Conservation (phyloP, 2,888 invertebrate genomes). For the Geotrupes spiniger region DNA sequence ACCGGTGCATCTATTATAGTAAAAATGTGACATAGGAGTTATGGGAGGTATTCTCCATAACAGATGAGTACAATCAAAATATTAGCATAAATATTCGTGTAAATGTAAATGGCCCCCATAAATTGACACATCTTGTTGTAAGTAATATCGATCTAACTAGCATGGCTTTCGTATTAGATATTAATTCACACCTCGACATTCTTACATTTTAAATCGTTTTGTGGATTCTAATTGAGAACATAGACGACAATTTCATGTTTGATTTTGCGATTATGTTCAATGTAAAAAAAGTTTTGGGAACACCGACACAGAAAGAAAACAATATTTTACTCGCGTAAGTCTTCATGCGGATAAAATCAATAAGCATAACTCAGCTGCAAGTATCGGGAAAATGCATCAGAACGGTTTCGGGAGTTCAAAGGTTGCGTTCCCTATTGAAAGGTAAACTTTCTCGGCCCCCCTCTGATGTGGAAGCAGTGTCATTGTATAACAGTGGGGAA, state of each 20-base stretch:
- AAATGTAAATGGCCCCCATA: constrained; percentile 22
- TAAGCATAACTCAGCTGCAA: too few relatives aligned
- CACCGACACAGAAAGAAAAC: too few relatives aligned
- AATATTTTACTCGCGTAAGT: too few relatives aligned
- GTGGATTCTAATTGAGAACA: too few relatives aligned
- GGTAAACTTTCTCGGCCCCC: constrained; percentile 18
- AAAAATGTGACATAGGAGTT: constrained; percentile 2
- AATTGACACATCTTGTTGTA: constrained; percentile 22
- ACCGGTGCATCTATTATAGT: constrained; percentile 1
- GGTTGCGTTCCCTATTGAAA: constrained; percentile 16
- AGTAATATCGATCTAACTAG: constrained; percentile 11
- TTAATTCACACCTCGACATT: constrained; percentile 4
- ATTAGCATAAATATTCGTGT: constrained; percentile 24
- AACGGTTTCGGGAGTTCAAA: constrained; percentile 11
- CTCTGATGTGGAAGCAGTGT: constrained; percentile 9
- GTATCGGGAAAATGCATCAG: neutral
- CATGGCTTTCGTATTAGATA: neutral
- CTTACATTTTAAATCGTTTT: neutral
- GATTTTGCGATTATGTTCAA: too few relatives aligned
- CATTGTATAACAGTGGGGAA: constrained; percentile 21
- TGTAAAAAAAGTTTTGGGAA: too few relatives aligned
- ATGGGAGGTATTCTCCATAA: constrained; percentile 17
- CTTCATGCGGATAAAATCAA: too few relatives aligned
- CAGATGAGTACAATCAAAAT: constrained; percentile 22
- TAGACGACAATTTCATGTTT: too few relatives aligned